Evolutionary conservation across 2,888 invertebrate species (phyloP), one percentile per base, ranked within the genome.

Genomic region (Drosophila subsilvestris): DNA sequence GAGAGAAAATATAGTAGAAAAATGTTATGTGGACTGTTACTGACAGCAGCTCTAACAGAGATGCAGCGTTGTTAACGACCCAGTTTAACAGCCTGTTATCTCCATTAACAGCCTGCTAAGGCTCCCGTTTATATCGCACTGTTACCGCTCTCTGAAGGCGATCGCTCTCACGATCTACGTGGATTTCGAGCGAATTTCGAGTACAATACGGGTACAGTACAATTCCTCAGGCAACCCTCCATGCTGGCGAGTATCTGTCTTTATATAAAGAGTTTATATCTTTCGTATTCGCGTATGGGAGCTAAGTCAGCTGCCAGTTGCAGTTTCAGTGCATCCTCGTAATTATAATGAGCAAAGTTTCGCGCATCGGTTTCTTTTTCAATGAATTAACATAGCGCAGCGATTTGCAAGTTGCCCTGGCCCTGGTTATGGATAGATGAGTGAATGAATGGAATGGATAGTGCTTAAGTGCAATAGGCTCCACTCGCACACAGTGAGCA

Each of bases 271-370:
- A 14, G 17, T 47, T 32, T 3, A 32, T 12, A 47, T 22, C 17
- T 49, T 50, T 51, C 51, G 45, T 2, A 6, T 20, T 59, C 17
- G 29, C 45, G 59, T 70, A 63, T 68, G 50, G 56, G 50, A 25
- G 43, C 27, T 20, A 54, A 54, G 55, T 45, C 66, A 74, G 37
- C 57, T 63, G 53, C 47, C 61, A 53, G 58, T 48, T 69, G 53
- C 61, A 53, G 58, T 48, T 67, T 51, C 75, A 76, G 55, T 61
- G 57, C 55, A 53, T 67, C 47, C 55, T 20, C 18, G 68, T 62
- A 67, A 73, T 73, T 76, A 66, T 61, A 74, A 74, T 76, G 63
- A 76, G 76, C 42, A 67, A 69, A 69, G 59, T 60, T 70, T 55
- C 51, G 53, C 76, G 54, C 37, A 51, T 62, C 32, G 22, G 61